These are phyloP conservation scores for Cinara cedri DNA, from an alignment of 2,888 invertebrate genomes.

Conservation along the genomic window DNA sequence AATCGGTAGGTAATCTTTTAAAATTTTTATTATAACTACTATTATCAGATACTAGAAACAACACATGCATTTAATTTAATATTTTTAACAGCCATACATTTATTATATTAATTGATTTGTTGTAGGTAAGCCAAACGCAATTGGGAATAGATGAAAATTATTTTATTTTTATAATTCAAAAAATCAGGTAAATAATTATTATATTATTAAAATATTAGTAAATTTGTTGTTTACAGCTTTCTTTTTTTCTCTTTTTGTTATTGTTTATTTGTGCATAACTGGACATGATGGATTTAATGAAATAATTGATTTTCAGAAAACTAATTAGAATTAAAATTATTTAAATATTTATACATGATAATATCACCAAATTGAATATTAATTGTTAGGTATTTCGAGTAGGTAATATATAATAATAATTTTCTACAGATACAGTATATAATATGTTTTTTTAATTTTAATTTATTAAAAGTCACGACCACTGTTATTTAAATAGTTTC, in stretches of 20 bases:
- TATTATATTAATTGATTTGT: too few relatives aligned
- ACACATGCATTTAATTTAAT: too few relatives aligned
- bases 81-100: too few relatives aligned
- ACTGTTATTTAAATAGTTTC: slow-evolving; percentile 23
- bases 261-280: slow-evolving; percentile 26
- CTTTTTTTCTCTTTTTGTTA: slow-evolving; percentile 43
- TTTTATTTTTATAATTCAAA: too few relatives aligned
- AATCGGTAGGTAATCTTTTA: too few relatives aligned
- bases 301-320: slow-evolving; percentile 19
- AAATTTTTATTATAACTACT: too few relatives aligned
- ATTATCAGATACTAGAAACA: too few relatives aligned
- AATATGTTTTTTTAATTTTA: slow-evolving; percentile 23
- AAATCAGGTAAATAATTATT: too few relatives aligned
- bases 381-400: slow-evolving; percentile 40
- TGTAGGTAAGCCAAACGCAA: too few relatives aligned
- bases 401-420: slow-evolving; percentile 27
- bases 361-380: slow-evolving; percentile 19
- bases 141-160: too few relatives aligned
- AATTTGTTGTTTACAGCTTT: slow-evolving; percentile 28
- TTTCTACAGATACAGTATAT: slow-evolving; percentile 28
- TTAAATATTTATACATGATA: slow-evolving; percentile 9
- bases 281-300: slow-evolving; percentile 23
- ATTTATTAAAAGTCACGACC: slow-evolving; percentile 33
- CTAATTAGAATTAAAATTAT: slow-evolving; percentile 35
- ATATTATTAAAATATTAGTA: too few relatives aligned